Percentiles rank a stretch among this genome's conserved stretches.
phyloP scores from a whole-genome alignment of 2,797 vertebrate genomes.

The Lophotriccus pileatus region DNA sequence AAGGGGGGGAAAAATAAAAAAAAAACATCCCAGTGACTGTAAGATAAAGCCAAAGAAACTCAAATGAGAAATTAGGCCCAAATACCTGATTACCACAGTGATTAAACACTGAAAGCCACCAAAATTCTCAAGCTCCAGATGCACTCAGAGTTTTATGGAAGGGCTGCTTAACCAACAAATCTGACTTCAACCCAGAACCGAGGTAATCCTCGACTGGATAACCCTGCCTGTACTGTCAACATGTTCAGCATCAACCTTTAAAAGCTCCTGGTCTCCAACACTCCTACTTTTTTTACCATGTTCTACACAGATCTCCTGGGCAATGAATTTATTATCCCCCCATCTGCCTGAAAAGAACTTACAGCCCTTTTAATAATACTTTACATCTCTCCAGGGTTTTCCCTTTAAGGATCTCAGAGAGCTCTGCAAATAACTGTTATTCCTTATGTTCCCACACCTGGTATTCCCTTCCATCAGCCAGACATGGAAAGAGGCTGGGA shows the following conservation, averaged over 20 bases:
- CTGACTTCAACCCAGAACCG: neutral
- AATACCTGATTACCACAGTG: neutral
- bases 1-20: neutral
- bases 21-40: neutral
- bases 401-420: conserved; percentile 29
- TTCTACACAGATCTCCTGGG: conserved; percentile 16
- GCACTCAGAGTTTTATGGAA: neutral
- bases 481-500: neutral
- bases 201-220: neutral
- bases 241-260: neutral
- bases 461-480: neutral
- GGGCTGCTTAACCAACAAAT: neutral
- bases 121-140: neutral
- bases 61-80: neutral
- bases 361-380: conserved; percentile 12
- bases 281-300: neutral
- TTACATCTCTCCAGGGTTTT: conserved; percentile 18
- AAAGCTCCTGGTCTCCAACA: neutral
- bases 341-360: conserved; percentile 44
- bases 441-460: neutral
- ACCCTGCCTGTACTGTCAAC: neutral
- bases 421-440: conserved; percentile 7
- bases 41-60: neutral
- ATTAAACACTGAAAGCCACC: neutral
- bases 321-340: conserved; percentile 51